A percentile compares a stretch with the other conserved stretches of the same genome.
These are phyloP conservation scores for Alloplasta piceator DNA, from an alignment of 2,888 invertebrate genomes.

Conservation along the genomic window DNA sequence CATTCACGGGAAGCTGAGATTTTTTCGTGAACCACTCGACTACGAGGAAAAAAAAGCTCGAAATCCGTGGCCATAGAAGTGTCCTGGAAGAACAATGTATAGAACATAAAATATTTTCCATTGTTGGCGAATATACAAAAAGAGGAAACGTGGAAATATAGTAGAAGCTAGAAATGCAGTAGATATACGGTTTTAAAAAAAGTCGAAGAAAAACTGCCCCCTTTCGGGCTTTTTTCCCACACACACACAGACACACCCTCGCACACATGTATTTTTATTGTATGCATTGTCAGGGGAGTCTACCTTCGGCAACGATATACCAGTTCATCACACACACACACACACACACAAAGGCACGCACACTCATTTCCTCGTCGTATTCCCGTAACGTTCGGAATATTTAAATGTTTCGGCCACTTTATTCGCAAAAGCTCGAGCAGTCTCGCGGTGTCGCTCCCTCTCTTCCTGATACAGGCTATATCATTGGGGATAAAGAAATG, in stretches of 20 bases:
- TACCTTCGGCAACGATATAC: conserved; percentile 55
- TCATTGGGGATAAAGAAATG: conserved; percentile 59
- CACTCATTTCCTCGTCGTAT: conserved; percentile 4
- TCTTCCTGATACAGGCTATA: conserved; percentile 27
- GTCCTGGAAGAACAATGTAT: conserved; percentile 44
- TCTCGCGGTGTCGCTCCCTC: conserved; percentile 15
- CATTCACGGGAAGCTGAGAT: conserved; percentile 29
- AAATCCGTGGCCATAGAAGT: conserved; percentile 4
- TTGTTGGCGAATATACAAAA: conserved; percentile 57
- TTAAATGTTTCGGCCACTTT: conserved; percentile 64
- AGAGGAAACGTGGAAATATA: conserved; percentile 40
- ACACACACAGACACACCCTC: background rate
- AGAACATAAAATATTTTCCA: conserved; percentile 62
- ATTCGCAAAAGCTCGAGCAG: conserved; percentile 37
- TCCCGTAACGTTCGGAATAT: conserved; percentile 66
- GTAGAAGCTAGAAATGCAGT: conserved; percentile 24
- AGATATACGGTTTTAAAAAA: conserved; percentile 3
- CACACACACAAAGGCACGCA: background rate
- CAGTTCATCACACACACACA: conserved; percentile 59
- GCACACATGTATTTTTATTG: background rate
- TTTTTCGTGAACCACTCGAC: conserved; percentile 16
- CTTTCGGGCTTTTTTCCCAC: background rate
- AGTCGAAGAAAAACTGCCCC: conserved; percentile 47
- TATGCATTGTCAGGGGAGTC: conserved; percentile 19
- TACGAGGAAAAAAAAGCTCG: background rate